These are phyloP conservation scores for Orthosia incerta DNA, from an alignment of 2,888 invertebrate genomes.

Conservation along the genomic window DNA sequence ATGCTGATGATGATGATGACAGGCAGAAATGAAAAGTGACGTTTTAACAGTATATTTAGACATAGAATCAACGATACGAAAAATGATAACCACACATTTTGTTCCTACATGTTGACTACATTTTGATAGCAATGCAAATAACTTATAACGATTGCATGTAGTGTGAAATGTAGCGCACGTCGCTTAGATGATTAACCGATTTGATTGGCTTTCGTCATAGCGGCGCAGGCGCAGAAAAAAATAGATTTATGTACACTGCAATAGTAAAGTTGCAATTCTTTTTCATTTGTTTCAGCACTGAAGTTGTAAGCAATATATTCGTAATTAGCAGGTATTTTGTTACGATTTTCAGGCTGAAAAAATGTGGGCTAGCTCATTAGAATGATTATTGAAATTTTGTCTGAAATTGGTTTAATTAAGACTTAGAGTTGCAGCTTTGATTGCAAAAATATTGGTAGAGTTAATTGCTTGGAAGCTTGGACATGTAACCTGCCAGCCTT, in stretches of 20 bases:
- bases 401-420: slow-evolving; percentile 8
- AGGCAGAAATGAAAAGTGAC: too few species aligned
- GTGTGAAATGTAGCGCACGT: slow-evolving; percentile 60
- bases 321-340: slow-evolving; percentile 52
- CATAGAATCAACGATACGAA: too few species aligned
- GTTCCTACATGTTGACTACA: too few species aligned
- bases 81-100: too few species aligned
- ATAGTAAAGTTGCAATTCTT: slow-evolving; percentile 50
- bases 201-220: slow-evolving; percentile 62
- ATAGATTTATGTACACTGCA: slow-evolving; percentile 57
- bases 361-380: slow-evolving; percentile 21
- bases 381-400: slow-evolving; percentile 38
- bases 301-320: slow-evolving; percentile 10
- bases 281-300: slow-evolving; percentile 53
- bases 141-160: slow-evolving; percentile 36
- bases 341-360: slow-evolving; percentile 23
- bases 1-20: too few species aligned
- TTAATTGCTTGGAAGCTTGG: too few species aligned
- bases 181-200: slow-evolving; percentile 57
- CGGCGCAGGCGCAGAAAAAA: slow-evolving; percentile 43
- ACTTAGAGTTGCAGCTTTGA: neutral
- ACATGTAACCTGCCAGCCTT: too few species aligned
- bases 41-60: too few species aligned
- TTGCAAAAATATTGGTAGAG: neutral
- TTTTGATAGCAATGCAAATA: too few species aligned